These are phyloP conservation scores for Leptinotarsa undecemlineata DNA, from an alignment of 1,140 invertebrate species.

Conservation along the genomic window DNA sequence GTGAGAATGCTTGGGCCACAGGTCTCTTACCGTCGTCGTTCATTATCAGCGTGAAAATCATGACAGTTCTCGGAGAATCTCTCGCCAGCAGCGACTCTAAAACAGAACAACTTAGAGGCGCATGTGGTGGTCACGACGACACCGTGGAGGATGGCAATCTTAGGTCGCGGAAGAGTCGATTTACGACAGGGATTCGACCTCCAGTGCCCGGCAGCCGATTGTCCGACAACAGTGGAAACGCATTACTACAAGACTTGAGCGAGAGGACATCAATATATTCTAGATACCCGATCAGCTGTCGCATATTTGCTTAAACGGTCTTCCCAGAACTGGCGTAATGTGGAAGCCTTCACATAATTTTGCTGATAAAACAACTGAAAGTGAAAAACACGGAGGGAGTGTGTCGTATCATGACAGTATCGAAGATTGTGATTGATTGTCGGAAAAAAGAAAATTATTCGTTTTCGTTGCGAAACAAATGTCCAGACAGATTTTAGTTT, in stretches of 20 bases:
- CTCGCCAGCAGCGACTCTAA: neutral
- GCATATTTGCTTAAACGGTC: conserved; percentile 43
- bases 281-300: conserved; percentile 40
- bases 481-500: neutral
- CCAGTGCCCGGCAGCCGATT: conserved; percentile 22
- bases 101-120: conserved; percentile 1
- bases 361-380: conserved; percentile 38
- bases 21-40: neutral
- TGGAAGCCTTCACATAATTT: conserved; percentile 43
- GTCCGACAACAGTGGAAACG: conserved; percentile 17
- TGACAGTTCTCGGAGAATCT: neutral
- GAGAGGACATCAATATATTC: conserved; percentile 39
- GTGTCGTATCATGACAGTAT: conserved; percentile 35
- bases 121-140: neutral
- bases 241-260: conserved; percentile 20
- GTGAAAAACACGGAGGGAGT: conserved; percentile 47
- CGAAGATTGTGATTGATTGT: neutral
- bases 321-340: conserved; percentile 38
- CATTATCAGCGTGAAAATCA: neutral
- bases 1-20: too few relatives aligned
- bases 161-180: neutral
- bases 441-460: neutral
- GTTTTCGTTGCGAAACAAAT: neutral
- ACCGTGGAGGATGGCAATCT: neutral
- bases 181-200: conserved; percentile 13